Evolutionary conservation across 2,888 invertebrate genomes (phyloP).

Genomic region (Nematopogon swammerdamellus): DNA sequence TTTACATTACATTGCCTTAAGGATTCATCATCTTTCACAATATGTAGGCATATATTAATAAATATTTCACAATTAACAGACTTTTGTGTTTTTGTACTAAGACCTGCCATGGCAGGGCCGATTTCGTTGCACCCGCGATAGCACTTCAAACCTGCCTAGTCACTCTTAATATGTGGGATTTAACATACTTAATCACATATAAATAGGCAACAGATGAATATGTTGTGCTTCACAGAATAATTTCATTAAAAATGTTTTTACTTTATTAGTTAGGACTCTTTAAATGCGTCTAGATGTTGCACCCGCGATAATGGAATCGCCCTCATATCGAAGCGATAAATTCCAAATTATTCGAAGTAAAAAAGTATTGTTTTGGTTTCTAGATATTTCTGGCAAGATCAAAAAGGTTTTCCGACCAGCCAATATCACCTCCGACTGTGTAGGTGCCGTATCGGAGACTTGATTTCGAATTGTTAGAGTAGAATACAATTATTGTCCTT

Average conservation of each 20-base stretch:
- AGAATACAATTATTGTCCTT: too few species aligned
- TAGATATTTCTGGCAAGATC: too few species aligned
- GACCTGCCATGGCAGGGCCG: conserved; percentile 11
- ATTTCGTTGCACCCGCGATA: conserved; percentile 6
- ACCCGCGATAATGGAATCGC: conserved; percentile 9
- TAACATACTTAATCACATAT: conserved; percentile 4
- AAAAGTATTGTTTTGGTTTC: too few species aligned
- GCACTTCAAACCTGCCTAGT: conserved; percentile 5
- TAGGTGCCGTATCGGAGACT: too few species aligned
- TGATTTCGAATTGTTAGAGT: too few species aligned
- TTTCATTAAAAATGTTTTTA: conserved; percentile 8
- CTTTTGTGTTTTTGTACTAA: conserved; percentile 7
- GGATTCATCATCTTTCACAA: background rate
- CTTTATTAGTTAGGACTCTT: conserved; percentile 3
- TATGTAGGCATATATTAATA: conserved; percentile 6
- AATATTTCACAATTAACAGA: conserved; percentile 8
- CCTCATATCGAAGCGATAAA: too few species aligned
- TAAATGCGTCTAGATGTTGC: conserved; percentile 8
- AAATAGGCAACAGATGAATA: conserved; percentile 9
- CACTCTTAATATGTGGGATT: conserved; percentile 3
- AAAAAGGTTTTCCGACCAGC: too few species aligned
- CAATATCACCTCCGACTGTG: too few species aligned
- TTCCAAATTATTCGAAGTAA: too few species aligned
- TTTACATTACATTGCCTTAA: too few species aligned
- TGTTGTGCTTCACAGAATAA: conserved; percentile 8